Evolutionary conservation across 2,797 vertebrate species (phyloP).

Genomic region (Oreonectes daqikongensis): DNA sequence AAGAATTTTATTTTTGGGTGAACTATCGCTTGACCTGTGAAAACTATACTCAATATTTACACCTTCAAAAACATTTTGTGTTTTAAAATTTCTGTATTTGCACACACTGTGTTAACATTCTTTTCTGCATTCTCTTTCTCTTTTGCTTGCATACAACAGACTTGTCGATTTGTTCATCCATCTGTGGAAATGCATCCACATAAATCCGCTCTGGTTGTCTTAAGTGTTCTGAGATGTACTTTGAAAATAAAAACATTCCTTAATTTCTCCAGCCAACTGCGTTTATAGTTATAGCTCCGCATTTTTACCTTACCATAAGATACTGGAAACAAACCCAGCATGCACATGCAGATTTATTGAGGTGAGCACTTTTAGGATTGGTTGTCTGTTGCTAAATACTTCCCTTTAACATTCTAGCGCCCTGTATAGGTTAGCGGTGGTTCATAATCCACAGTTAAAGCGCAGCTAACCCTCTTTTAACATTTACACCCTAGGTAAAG

Average conservation of each 20-base stretch:
- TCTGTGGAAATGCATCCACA: background rate
- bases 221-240: background rate
- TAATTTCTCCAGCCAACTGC: background rate
- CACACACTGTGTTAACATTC: background rate
- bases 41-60: too few relatives aligned
- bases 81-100: background rate
- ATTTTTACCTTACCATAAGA: background rate
- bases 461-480: too few relatives aligned
- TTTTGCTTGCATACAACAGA: background rate
- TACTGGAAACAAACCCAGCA: background rate
- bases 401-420: background rate
- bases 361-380: background rate
- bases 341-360: background rate
- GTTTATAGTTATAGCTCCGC: too few relatives aligned
- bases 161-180: background rate
- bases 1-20: too few relatives aligned
- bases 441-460: background rate
- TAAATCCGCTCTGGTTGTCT: background rate
- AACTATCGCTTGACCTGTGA: too few relatives aligned
- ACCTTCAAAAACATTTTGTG: background rate
- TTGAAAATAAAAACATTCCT: background rate
- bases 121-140: background rate
- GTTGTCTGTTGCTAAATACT: background rate
- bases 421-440: too few relatives aligned
- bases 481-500: too few relatives aligned